Percentiles rank a stretch among this genome's conserved stretches.
Conservation (phyloP, 30 jellyfish, hydroid and myxozoan species). For the Rhopilema esculentum region DNA sequence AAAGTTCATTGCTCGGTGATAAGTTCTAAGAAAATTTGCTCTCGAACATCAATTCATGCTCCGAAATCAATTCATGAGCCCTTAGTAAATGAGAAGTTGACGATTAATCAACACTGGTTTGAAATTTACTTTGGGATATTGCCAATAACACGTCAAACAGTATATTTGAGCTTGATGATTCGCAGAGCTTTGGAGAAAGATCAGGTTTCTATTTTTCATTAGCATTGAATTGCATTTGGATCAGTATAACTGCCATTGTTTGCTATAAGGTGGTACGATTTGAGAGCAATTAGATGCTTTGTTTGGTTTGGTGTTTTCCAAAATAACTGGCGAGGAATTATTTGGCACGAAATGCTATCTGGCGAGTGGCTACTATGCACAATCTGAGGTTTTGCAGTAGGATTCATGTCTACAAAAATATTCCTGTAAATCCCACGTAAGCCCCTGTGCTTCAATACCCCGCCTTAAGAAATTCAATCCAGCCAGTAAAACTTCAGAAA, state of each 20-base stretch:
- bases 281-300: neutral
- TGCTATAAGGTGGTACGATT: neutral
- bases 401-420: too few species aligned
- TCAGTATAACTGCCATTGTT: neutral
- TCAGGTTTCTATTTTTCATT: neutral
- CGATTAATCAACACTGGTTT: neutral
- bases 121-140: neutral
- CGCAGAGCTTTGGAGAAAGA: neutral
- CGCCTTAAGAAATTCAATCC: too few species aligned
- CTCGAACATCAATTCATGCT: neutral
- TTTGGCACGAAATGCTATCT: neutral
- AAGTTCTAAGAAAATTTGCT: neutral
- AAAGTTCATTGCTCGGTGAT: neutral
- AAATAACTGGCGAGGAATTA: neutral
- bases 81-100: neutral
- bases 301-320: neutral
- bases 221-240: neutral
- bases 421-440: too few species aligned
- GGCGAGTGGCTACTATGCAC: too few species aligned
- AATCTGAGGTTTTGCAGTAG: too few species aligned
- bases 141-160: neutral
- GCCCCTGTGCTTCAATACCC: too few species aligned
- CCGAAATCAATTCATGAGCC: neutral
- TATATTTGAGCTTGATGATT: neutral
- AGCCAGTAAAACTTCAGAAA: too few species aligned